Base-by-base conservation (phyloP, 2,888 invertebrate genomes). In the Acanthacorydalis orientalis region DNA sequence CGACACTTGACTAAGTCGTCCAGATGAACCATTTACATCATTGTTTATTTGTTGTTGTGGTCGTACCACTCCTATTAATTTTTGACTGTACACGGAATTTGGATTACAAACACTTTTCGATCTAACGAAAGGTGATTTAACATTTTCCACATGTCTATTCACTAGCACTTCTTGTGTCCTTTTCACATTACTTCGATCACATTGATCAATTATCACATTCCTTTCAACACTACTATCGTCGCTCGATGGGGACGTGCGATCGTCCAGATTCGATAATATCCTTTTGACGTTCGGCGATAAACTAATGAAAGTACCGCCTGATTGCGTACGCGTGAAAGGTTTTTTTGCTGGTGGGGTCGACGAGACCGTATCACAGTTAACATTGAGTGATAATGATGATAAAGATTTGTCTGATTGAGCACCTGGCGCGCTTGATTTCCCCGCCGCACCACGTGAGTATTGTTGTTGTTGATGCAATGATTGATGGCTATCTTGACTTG, bases 221-320 rank as follows among this genome's bases (percentile, higher is more conserved):
- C 6, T 23, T 9, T 33, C 34, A 44, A 12, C 33, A 14, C 12
- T 15, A 10, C 14, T 44, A 12, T 35, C 34, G 14, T 14, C 14
- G 14, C 12, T 14, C 11, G 33, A 14, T 9, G 15, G n/a, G 1
- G 12, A 14, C 7, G 31, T 14, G 35, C 9, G 15, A 10, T 38
- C 46, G 14, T 46, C 15, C 15, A 40, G 15, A 39, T 46, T 31
- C 23, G 46, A 46, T 31, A 46, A 40, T 14, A 46, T 38, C 39
- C 46, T 38, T 46, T 46, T 31, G 11, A 46, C 46, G 40, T 46
- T 46, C 8, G 46, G 46, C 11, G 46, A 40, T 44, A 44, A 15
- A 34, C 31, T 44, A 14, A 44, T 44, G 35, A 44, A 10, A 34
- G 33, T 44, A 12, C 31, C 31, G 23, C 23, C 23, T 23, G 23